phyloP scores from a whole-genome alignment of 2,113 vertebrate genomes.

The Meleagris gallopavo region DNA sequence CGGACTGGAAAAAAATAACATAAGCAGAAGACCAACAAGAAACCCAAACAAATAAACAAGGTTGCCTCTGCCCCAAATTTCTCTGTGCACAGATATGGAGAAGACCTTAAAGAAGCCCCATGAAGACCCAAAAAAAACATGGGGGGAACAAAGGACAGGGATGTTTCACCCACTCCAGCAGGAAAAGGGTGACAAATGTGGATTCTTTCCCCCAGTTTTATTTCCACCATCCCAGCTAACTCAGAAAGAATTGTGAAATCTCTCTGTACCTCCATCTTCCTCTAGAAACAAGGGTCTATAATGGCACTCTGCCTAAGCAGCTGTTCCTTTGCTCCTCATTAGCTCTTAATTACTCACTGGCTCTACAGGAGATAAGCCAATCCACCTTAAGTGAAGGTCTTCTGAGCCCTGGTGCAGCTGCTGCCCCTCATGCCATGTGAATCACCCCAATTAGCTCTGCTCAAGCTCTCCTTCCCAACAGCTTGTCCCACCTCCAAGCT shows the following conservation, averaged over 20 bases:
- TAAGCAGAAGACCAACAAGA: neutral
- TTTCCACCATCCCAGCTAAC: neutral
- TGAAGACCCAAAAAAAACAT: neutral
- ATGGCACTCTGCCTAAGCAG: neutral
- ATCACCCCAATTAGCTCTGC: neutral
- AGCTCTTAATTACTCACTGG: neutral
- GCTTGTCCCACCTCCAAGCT: neutral
- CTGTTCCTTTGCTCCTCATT: neutral
- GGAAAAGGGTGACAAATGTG: neutral
- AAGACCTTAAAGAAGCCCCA: neutral
- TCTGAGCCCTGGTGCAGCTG: neutral
- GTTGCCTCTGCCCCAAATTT: neutral
- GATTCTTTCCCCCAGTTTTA: neutral
- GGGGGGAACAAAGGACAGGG: neutral
- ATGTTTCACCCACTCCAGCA: neutral
- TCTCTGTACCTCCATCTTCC: neutral
- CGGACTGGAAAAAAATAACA: neutral
- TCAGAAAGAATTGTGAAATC: rapidly evolving
- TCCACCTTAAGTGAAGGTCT: neutral
- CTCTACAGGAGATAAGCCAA: neutral
- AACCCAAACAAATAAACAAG: conserved; percentile 47
- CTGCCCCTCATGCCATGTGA: rapidly evolving
- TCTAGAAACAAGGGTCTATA: neutral
- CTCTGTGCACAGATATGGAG: neutral
- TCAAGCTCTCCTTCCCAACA: neutral